phyloP scores from a whole-genome alignment of 2,888 invertebrate genomes.

The Tribolium freemani region DNA sequence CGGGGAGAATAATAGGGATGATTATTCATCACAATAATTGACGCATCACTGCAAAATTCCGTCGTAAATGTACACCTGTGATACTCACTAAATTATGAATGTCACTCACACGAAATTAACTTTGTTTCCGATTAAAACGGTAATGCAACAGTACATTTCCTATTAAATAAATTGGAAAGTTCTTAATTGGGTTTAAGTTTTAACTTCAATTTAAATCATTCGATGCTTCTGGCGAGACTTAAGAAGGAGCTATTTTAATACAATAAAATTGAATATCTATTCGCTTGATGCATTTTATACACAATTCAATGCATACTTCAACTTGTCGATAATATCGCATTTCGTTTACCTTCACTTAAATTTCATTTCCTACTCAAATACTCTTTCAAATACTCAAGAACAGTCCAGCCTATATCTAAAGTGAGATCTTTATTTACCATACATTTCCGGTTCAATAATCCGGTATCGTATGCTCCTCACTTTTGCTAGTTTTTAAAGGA shows the following conservation, averaged over 20 bases:
- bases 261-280: neutral
- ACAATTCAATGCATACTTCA: neutral
- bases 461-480: too few relatives aligned
- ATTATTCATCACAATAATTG: conserved; percentile 17
- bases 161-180: neutral
- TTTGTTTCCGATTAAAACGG: conserved; percentile 1
- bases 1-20: neutral
- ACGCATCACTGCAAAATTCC: conserved; percentile 5
- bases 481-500: too few relatives aligned
- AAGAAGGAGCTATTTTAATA: neutral
- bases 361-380: neutral
- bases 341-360: neutral
- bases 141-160: neutral
- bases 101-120: conserved; percentile 23
- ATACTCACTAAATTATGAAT: conserved; percentile 3
- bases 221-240: neutral
- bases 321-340: neutral
- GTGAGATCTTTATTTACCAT: neutral
- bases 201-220: neutral
- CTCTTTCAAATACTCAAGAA: neutral
- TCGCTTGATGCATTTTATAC: neutral
- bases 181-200: neutral
- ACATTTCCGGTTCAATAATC: neutral
- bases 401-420: neutral
- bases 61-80: conserved; percentile 16